Conservation (phyloP, 2,797 vertebrate species). For the Sandelia bainsii region DNA sequence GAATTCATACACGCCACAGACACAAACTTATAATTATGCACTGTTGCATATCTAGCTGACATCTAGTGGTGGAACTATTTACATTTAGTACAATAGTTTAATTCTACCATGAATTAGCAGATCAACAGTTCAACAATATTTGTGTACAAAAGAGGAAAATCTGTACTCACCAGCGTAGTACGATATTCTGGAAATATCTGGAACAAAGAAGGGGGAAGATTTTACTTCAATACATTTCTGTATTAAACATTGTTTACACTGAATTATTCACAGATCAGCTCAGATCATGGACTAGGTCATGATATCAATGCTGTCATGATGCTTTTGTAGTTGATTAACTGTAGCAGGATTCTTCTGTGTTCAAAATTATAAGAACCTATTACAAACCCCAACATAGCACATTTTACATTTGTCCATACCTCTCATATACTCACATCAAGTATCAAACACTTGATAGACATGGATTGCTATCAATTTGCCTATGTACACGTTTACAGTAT, state of each 20-base stretch:
- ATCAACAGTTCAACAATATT: not conserved
- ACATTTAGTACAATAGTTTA: not conserved
- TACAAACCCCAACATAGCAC: not conserved
- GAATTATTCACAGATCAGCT: conserved; percentile 13
- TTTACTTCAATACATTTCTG: conserved; percentile 16
- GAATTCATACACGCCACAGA: not conserved
- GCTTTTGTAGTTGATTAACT: not conserved
- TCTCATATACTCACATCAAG: not conserved
- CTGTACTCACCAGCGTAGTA: conserved; percentile 85
- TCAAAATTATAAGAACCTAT: not conserved
- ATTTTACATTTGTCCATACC: not conserved
- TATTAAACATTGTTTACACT: not conserved
- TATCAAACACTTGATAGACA: not conserved
- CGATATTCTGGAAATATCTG: conserved; percentile 89
- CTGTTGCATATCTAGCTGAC: not conserved
- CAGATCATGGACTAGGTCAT: not conserved
- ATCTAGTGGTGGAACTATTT: not conserved
- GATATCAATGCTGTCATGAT: not conserved
- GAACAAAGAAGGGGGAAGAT: conserved; percentile 59
- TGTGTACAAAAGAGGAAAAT: not conserved
- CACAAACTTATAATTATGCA: not conserved
- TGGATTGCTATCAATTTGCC: not conserved
- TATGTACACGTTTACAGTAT: too few species aligned
- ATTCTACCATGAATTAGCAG: not conserved
- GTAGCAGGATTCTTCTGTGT: not conserved